Evolutionary conservation across 2,797 vertebrate species (phyloP), one percentile per base, ranked within the genome.

Genomic region (Argentina silus): DNA sequence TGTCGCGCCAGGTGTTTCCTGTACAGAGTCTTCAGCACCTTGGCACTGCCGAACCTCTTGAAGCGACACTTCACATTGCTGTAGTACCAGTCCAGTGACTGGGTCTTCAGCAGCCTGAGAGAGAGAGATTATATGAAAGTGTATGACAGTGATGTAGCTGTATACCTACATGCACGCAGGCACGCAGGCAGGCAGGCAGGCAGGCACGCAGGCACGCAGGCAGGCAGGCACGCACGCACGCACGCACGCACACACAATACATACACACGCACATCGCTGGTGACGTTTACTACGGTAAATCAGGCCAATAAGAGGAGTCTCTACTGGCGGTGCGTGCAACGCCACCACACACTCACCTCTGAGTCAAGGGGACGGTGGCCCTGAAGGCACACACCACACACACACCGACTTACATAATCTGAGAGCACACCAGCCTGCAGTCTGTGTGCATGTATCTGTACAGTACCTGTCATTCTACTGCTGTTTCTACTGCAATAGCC

Each of bases 71-170:
- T 98, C 79, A 98, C 96, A 60, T 97, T 96, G 67, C 92, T 95
- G 83, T 99, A 98, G 89, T 97, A 99, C 97, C 97, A 99, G 85
- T 99, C 97, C 87, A 98, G 89, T 2, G 97, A 97, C 84, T 97
- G 96, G 0, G 94, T 93, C 89, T 95, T 95, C 78, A 97, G 81
- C 6, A 97, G 89, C 86, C 97, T 99, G 87, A 27, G 83, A 73
- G 6, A 70, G 45, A 69, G 65, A 3, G 23, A 36, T 36, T 36
- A 36, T 36, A 36, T 36, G 27, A n/a, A 44, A 17, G 27, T 48
- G 63, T 8, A 60, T 14, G 60, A 62, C 23, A 15, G 23, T 36
- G 60, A 6, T 10, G 14, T 43, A 47, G 44, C 45, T 36, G 10
- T 15, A 66, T 17, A n/a, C n/a, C n/a, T n/a, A n/a, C n/a, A n/a